These are phyloP conservation scores for Galendromus occidentalis DNA, from an alignment of 1,140 invertebrate genomes.

Conservation along the genomic window DNA sequence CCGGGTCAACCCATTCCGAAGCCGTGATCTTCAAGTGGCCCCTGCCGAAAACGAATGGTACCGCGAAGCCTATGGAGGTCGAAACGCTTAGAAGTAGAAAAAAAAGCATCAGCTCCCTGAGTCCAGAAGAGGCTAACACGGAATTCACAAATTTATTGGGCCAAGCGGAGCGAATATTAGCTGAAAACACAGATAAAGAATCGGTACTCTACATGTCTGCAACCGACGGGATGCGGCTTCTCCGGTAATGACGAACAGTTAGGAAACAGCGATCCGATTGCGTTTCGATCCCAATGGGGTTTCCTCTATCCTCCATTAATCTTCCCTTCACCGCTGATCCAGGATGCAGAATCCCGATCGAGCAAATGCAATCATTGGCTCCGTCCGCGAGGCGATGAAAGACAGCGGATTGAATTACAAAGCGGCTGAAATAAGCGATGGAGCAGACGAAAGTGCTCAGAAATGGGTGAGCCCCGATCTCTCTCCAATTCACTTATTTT, in stretches of 20 bases:
- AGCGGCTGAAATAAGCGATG: constrained; percentile 11
- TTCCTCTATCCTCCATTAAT: no score
- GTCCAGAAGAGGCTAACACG: no score
- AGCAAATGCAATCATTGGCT: constrained; percentile 16
- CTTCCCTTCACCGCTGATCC: background rate
- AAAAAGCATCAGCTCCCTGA: no score
- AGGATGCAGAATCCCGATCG: constrained; percentile 18
- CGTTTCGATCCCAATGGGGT: no score
- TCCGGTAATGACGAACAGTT: constrained; percentile 25
- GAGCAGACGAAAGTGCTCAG: background rate
- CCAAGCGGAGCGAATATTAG: constrained; percentile 23
- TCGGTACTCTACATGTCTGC: constrained; percentile 32
- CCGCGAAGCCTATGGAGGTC: constrained; percentile 30
- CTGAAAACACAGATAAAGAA: constrained; percentile 19
- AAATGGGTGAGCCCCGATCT: background rate
- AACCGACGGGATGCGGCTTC: constrained; percentile 35
- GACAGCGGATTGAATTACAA: constrained; percentile 32
- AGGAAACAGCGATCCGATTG: no score
- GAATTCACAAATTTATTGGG: constrained; percentile 22
- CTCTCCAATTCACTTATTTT: no score
- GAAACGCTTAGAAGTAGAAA: background rate
- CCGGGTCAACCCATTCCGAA: constrained; percentile 34
- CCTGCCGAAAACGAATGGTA: constrained; percentile 29
- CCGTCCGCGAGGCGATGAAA: constrained; percentile 25
- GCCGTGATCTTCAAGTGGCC: constrained; percentile 33